Percentiles rank a stretch among this genome's conserved stretches.
Conservation (phyloP, 2,113 vertebrate genomes). For the Sylvicapra grimmia region DNA sequence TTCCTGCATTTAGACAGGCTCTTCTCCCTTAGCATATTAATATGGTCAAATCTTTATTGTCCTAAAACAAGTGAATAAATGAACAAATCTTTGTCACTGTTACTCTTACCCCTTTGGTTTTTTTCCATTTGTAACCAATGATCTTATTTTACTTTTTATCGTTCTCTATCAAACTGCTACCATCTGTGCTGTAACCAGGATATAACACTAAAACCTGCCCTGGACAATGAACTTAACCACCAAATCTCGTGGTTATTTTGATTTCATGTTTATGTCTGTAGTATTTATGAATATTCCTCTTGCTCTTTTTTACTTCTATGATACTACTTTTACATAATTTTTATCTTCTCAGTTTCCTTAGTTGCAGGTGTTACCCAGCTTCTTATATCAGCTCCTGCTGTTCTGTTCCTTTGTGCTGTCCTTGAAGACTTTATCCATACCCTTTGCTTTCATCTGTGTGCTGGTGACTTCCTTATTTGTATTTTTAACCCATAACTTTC, state of each 20-base stretch:
- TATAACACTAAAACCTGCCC: background rate
- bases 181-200: background rate
- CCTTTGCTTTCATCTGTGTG: background rate
- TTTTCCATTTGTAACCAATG: background rate
- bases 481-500: background rate
- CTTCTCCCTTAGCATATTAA: background rate
- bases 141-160: background rate
- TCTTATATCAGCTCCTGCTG: background rate
- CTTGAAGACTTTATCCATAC: background rate
- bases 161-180: slow-evolving; percentile 6
- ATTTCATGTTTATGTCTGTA: background rate
- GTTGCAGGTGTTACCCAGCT: background rate
- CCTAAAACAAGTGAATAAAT: background rate
- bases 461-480: background rate
- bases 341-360: background rate
- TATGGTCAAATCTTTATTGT: background rate
- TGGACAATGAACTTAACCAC: background rate
- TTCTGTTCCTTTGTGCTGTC: background rate
- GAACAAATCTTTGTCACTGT: background rate
- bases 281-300: background rate
- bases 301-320: background rate
- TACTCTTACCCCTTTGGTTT: background rate
- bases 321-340: background rate
- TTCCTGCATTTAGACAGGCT: background rate
- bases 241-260: background rate